These are phyloP conservation scores for Lithosia quadra DNA, from an alignment of 2,888 invertebrate species.

Conservation along the genomic window DNA sequence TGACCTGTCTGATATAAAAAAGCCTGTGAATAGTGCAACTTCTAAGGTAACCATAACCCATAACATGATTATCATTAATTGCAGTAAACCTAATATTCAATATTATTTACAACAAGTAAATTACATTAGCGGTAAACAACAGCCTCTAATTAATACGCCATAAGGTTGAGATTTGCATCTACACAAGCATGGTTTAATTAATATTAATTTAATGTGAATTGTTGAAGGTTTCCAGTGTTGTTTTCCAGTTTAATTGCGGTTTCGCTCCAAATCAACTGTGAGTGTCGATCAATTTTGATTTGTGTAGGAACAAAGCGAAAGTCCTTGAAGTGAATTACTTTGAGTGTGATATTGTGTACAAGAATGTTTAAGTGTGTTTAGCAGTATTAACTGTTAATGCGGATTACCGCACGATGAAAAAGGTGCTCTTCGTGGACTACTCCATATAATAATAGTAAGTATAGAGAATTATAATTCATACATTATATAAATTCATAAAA, in stretches of 20 bases:
- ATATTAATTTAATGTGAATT: constrained; percentile 4
- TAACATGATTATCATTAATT: neutral
- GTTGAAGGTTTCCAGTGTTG: neutral
- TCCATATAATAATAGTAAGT: no score
- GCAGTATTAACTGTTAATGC: neutral
- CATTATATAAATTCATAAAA: no score
- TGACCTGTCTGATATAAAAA: no score
- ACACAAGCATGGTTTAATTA: neutral
- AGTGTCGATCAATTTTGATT: neutral
- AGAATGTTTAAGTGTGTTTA: neutral
- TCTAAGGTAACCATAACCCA: neutral
- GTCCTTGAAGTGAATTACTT: neutral
- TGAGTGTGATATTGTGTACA: neutral
- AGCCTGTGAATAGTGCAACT: neutral
- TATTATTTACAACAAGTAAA: neutral
- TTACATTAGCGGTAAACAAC: neutral
- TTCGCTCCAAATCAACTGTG: neutral
- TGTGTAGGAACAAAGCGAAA: neutral
- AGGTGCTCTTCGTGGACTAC: no score
- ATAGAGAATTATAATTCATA: no score
- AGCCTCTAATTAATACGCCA: neutral
- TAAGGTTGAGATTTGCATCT: constrained; percentile 1
- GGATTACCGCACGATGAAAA: no score
- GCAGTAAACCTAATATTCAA: neutral
- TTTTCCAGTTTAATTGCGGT: neutral